Conservation (phyloP, 1,140 invertebrate genomes). For the Brevipalpus yothersi region DNA sequence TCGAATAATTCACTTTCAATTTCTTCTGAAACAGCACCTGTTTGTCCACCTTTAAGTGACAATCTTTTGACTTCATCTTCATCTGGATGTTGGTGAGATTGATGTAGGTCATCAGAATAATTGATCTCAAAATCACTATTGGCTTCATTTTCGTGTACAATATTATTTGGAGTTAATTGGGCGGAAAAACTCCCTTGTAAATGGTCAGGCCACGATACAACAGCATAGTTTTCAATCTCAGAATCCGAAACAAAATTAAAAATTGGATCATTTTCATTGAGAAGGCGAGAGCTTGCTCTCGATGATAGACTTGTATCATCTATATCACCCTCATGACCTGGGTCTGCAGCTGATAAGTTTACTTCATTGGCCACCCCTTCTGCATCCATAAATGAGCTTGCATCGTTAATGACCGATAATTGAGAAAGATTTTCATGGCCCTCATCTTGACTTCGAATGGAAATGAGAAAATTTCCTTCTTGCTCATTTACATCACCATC, state of each 20-base stretch:
- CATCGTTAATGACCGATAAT: conserved; percentile 52
- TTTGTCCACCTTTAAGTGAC: no score
- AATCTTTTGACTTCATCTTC: no score
- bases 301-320: conserved; percentile 41
- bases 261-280: conserved; percentile 16
- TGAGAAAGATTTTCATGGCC: no score
- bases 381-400: conserved; percentile 47
- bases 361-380: conserved; percentile 58
- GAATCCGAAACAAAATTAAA: conserved; percentile 24
- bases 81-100: no score
- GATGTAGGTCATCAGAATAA: not conserved
- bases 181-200: not conserved
- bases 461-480: not conserved
- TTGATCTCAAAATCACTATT: not conserved
- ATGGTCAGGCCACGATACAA: not conserved
- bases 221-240: not conserved
- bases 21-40: no score
- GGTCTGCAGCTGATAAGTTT: conserved; percentile 48
- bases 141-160: not conserved
- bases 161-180: not conserved
- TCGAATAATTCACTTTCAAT: no score
- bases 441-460: not conserved
- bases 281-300: conserved; percentile 42
- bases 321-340: conserved; percentile 19
- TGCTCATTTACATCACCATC: conserved; percentile 32